These are phyloP conservation scores for Hesperophylax magnus DNA, from an alignment of 1,140 invertebrate species.

Conservation along the genomic window DNA sequence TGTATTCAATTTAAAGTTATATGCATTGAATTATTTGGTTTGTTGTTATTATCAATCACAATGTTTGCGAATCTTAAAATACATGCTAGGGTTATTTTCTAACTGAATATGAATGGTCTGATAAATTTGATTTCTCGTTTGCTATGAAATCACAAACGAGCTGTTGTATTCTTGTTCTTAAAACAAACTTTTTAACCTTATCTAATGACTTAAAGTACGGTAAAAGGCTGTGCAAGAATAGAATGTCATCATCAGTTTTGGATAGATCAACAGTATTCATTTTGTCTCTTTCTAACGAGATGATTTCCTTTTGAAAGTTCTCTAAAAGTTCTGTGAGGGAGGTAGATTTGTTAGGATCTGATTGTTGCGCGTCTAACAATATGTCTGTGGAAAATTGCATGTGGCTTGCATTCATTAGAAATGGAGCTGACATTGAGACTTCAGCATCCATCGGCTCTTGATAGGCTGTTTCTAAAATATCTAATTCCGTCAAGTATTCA, in stretches of 20 bases:
- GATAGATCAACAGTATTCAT: slow-evolving; percentile 7
- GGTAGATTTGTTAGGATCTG: neutral
- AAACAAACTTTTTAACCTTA: slow-evolving; percentile 15
- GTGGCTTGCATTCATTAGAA: slow-evolving; percentile 8
- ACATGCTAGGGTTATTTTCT: neutral
- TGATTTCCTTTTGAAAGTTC: slow-evolving; percentile 38
- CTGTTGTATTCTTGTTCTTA: slow-evolving; percentile 22
- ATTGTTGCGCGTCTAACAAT: neutral
- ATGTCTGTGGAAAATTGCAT: neutral
- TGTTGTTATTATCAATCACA: too few relatives aligned
- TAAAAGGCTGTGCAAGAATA: slow-evolving; percentile 26
- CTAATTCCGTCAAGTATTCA: slow-evolving; percentile 23
- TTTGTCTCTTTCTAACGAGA: slow-evolving; percentile 35
- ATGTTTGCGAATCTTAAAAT: too few relatives aligned
- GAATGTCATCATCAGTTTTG: slow-evolving; percentile 28
- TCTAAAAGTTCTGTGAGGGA: slow-evolving; percentile 8
- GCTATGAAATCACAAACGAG: slow-evolving; percentile 35
- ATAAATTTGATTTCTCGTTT: neutral
- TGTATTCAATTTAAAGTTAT: too few relatives aligned
- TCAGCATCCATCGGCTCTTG: slow-evolving; percentile 11
- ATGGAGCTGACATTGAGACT: neutral
- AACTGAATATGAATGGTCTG: slow-evolving; percentile 32
- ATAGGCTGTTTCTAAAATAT: slow-evolving; percentile 26
- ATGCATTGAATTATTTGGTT: too few relatives aligned
- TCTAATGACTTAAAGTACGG: slow-evolving; percentile 31